A percentile compares a stretch with the other conserved stretches of the same genome.
phyloP scores from a whole-genome alignment of 2,888 invertebrate genomes.

The Merodon equestris region DNA sequence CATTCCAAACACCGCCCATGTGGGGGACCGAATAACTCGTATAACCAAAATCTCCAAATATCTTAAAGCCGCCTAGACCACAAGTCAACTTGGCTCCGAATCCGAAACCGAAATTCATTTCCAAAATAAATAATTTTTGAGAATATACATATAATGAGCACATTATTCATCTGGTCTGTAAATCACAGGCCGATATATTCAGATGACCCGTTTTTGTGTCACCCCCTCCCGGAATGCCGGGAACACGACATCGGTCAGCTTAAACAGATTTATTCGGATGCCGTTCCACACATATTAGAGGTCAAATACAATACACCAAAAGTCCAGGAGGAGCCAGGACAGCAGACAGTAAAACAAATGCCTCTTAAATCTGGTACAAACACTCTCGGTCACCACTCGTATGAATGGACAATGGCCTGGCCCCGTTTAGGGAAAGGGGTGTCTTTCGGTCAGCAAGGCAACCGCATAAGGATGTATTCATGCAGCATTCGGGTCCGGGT shows the following conservation, averaged over 20 bases:
- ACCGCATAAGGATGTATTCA: conserved; percentile 63
- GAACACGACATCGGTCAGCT: conserved; percentile 49
- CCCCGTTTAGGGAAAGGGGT: conserved; percentile 27
- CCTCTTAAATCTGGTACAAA: conserved; percentile 65
- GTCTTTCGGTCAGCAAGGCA: conserved; percentile 31
- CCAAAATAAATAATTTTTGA: conserved; percentile 50
- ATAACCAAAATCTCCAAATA: neutral
- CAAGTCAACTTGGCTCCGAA: too few relatives aligned
- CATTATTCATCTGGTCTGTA: conserved; percentile 56
- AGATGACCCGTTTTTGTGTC: conserved; percentile 53
- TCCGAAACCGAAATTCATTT: conserved; percentile 46
- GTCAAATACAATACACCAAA: conserved; percentile 59
- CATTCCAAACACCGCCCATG: too few relatives aligned
- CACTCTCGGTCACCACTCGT: conserved; percentile 30
- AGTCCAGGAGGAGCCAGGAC: conserved; percentile 43
- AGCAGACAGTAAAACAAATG: conserved; percentile 63
- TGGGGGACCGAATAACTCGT: too few relatives aligned
- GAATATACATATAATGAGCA: conserved; percentile 61
- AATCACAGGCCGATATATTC: conserved; percentile 50
- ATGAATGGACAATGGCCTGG: conserved; percentile 63
- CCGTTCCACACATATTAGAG: conserved; percentile 51
- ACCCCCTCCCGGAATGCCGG: conserved; percentile 3
- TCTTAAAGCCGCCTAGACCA: conserved; percentile 10
- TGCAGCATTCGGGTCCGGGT: conserved; percentile 60
- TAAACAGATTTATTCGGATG: conserved; percentile 60